Evolutionary conservation across 1,140 invertebrate genomes (phyloP), one percentile per base, ranked within the genome.

Genomic region (Trypoxylus dichotomus): DNA sequence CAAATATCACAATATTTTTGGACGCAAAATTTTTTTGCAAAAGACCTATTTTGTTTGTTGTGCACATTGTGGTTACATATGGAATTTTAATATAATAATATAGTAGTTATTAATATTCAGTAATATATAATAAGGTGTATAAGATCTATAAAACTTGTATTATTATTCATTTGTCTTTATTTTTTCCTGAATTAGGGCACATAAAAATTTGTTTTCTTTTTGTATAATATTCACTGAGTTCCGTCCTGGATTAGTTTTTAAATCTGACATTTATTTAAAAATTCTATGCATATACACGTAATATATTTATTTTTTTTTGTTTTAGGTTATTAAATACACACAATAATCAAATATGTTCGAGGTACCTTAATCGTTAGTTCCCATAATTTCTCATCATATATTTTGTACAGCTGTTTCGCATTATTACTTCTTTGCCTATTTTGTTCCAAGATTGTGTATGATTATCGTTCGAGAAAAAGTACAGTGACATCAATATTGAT

Each of bases 1-100:
- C 79, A 84, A 80, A 78, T 82, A 83, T 84, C 82, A 82, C 81
- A 83, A 68, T 82, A 79, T 83, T 80, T 54, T 81, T 83, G 82
- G 82, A 83, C 82, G 82, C 76, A 79, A 77, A 80, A 79, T 82
- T 77, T 80, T 43, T 68, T 68, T 68, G 79, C 74, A 68, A 68
- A 78, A 74, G n/a, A 77, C 79, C 72, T 79, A 80, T 79, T 82
- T 81, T 81, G 79, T 82, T 83, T 83, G 81, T 82, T 83, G 82
- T 82, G 81, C 82, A 75, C 76, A 82, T 68, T 29, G 41, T 77
- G 27, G 27, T 68, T 68, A 37, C 19, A 54, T 68, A 68, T 27
- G 60, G 60, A 68, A 68, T 68, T 68, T 68, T 29, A 68, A 68
- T 68, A 54, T 19, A 54, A 54, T 54, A 68, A 54, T 54, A 68